These are phyloP conservation scores for Enteromius treurensis DNA, from an alignment of 2,797 vertebrate genomes.

Conservation along the genomic window DNA sequence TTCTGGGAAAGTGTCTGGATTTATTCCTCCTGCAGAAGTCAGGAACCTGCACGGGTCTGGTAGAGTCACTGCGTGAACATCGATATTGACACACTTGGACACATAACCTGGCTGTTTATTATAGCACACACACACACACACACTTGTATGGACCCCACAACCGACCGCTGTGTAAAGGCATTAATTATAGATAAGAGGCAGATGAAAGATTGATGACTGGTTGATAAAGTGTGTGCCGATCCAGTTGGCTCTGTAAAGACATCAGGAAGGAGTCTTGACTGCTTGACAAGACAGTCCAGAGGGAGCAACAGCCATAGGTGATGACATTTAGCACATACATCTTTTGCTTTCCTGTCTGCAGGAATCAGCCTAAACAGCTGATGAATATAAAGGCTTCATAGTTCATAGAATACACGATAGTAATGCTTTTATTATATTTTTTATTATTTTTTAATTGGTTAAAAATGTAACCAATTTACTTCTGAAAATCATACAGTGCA, in stretches of 20 bases:
- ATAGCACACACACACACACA: constrained; percentile 11
- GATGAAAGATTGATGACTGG: constrained; percentile 65
- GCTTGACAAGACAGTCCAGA: constrained; percentile 40
- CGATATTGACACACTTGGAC: constrained; percentile 34
- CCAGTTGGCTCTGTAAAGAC: constrained; percentile 49
- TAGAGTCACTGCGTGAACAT: constrained; percentile 29
- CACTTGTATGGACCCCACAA: constrained; percentile 57
- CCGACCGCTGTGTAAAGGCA: constrained; percentile 55
- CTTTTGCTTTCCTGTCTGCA: constrained; percentile 11
- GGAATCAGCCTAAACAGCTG: background rate
- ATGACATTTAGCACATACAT: constrained; percentile 37
- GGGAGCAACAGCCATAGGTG: constrained; percentile 38
- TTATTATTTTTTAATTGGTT: too few species aligned
- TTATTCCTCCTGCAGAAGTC: constrained; percentile 56
- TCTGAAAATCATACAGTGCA: background rate
- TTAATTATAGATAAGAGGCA: constrained; percentile 64
- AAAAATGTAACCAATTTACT: background rate
- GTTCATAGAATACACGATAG: background rate
- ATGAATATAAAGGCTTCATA: background rate
- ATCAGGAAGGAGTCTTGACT: constrained; percentile 53
- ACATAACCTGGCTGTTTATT: constrained; percentile 36
- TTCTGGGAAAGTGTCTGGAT: constrained; percentile 61
- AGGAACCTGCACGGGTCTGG: constrained; percentile 39
- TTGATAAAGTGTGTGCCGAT: constrained; percentile 55
- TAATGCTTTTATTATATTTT: background rate